Evolutionary conservation across 64 coral and sea anemone genomes (phyloP), one percentile per base, ranked within the genome.

Genomic region (Montipora capricornis): DNA sequence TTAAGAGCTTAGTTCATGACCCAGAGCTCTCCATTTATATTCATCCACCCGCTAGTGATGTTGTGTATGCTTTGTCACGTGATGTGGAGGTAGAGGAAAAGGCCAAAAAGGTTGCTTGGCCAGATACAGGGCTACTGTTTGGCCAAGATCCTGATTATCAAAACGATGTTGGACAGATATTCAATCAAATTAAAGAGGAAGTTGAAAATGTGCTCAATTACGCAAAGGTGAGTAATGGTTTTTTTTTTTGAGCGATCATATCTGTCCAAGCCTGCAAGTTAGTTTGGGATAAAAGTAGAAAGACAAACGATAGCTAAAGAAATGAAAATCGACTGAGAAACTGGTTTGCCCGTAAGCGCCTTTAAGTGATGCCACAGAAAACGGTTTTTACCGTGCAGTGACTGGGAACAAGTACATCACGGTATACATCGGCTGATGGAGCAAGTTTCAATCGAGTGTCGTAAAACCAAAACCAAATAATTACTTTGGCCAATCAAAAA

Each of bases 131-230:
- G 74, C 71, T 99, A 19, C 29, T 99, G 74, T 99, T 99, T 71
- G 85, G 95, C 46, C 78, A 92, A 76, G 98, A 99, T 88, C 84
- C 93, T n/a, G 93, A 94, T 44, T 99, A 99, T 87, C 98, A 99
- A 47, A 57, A 67, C 12, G 92, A 94, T 24, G 80, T 99, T 74
- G 91, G 64, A 77, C 24, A 89, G 24, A 96, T 95, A 52, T 77
- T 99, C 44, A 46, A 86, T 16, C 89, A 84, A 20, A 78, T 95
- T 8, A 99, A 91, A 47, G 80, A 96, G 11, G 98, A 99, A 71
- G 89, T 90, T 44, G 89, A 94, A 10, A 88, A 78, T 46, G 98
- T 99, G 45, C 12, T 89, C 8, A 81, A 58, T 62, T 99, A 87
- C 81, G 93, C 98, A 51, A 78, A 94, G 92, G 98, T 96, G 67